phyloP scores from a whole-genome alignment of 2,888 invertebrate genomes.

The Aplocera efformata region DNA sequence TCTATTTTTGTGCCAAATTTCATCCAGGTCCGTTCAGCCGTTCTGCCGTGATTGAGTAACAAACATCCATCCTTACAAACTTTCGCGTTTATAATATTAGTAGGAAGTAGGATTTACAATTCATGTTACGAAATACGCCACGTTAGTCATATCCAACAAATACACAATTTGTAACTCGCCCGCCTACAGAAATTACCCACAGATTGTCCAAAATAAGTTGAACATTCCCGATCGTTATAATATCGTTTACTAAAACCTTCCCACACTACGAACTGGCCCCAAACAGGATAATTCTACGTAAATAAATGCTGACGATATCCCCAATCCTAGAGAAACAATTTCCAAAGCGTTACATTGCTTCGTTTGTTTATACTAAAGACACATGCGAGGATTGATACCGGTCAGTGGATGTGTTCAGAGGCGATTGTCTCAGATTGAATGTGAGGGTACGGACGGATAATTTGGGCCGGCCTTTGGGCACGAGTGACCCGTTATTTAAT shows the following conservation, averaged over 20 bases:
- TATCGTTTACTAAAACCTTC: conserved; percentile 15
- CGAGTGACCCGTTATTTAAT: conserved; percentile 8
- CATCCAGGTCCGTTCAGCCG: too few species aligned
- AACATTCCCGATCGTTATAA: conserved; percentile 9
- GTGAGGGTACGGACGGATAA: conserved; percentile 25
- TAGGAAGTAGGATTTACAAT: too few species aligned
- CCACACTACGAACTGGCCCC: conserved; percentile 15
- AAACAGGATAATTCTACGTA: conserved; percentile 18
- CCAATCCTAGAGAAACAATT: conserved; percentile 34
- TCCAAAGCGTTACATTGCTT: conserved; percentile 40
- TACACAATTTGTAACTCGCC: too few species aligned
- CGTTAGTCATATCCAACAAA: too few species aligned
- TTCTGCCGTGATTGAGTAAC: too few species aligned
- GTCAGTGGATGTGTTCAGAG: conserved; percentile 42
- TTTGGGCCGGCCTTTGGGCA: conserved; percentile 19
- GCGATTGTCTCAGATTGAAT: conserved; percentile 39
- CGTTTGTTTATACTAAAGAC: conserved; percentile 44
- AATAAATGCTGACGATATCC: conserved; percentile 25
- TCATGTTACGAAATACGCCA: too few species aligned
- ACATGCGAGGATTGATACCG: conserved; percentile 41
- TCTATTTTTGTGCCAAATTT: too few species aligned
- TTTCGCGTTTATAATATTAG: too few species aligned
- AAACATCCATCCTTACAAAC: too few species aligned
- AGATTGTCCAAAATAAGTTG: conserved; percentile 4
- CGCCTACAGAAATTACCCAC: background rate